Evolutionary conservation across 2,888 invertebrate genomes (phyloP).

Genomic region (Cyclophora punctaria): DNA sequence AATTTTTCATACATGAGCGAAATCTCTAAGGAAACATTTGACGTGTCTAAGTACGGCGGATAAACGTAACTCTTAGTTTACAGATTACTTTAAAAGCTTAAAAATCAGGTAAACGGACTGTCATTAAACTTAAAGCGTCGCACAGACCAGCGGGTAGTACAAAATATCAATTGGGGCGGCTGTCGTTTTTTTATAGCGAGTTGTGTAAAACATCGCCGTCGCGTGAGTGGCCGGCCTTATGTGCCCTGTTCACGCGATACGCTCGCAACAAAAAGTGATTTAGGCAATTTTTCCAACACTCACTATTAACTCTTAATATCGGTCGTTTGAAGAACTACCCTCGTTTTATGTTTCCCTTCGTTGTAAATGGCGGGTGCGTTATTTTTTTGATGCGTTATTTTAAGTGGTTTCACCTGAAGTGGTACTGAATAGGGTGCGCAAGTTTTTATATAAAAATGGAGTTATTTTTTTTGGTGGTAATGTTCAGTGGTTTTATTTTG

Average conservation of each 20-base stretch:
- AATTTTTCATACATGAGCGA: too few relatives aligned
- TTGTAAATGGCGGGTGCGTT: constrained; percentile 17
- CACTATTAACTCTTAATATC: constrained; percentile 33
- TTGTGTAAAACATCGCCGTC: constrained; percentile 61
- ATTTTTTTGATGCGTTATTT: constrained; percentile 1
- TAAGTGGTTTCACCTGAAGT: too few relatives aligned
- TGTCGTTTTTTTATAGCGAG: constrained; percentile 53
- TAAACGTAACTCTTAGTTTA: not conserved
- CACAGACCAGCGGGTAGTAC: constrained; percentile 18
- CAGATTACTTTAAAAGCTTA: not conserved
- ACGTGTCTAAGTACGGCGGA: too few relatives aligned
- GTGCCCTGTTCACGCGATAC: constrained; percentile 57
- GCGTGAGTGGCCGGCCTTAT: constrained; percentile 63
- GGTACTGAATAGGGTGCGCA: too few relatives aligned
- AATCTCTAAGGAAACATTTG: too few relatives aligned
- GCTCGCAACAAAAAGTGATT: constrained; percentile 46
- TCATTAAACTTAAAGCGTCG: constrained; percentile 33
- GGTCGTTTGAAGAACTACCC: constrained; percentile 23
- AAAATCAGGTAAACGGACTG: constrained; percentile 25
- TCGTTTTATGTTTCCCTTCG: constrained; percentile 32
- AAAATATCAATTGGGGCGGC: constrained; percentile 67
- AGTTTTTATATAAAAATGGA: too few relatives aligned
- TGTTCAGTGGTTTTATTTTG: too few relatives aligned
- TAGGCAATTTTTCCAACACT: constrained; percentile 36
- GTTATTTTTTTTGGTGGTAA: too few relatives aligned